phyloP scores from a whole-genome alignment of 1,140 invertebrate genomes.

The Drosophila micromelanica region DNA sequence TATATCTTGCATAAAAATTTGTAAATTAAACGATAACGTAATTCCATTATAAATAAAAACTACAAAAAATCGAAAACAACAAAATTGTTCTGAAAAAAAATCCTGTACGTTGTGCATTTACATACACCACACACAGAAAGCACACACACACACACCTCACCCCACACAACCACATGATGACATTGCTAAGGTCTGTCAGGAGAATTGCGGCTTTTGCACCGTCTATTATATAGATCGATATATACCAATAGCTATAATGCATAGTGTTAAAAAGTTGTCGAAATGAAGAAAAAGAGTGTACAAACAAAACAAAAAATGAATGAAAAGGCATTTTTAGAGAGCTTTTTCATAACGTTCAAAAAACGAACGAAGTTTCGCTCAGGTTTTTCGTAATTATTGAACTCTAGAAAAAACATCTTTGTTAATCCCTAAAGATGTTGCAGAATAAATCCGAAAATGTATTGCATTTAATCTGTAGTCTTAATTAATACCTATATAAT shows the following conservation, averaged over 20 bases:
- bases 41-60: conserved; percentile 80
- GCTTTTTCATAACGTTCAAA: conserved; percentile 33
- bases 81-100: neutral
- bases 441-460: conserved; percentile 45
- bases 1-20: conserved; percentile 61
- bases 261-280: conserved; percentile 46
- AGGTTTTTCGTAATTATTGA: conserved; percentile 75
- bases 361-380: conserved; percentile 76
- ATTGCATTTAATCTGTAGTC: conserved; percentile 77
- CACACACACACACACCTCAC: neutral
- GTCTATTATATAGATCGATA: conserved; percentile 30
- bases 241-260: conserved; percentile 35
- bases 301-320: conserved; percentile 41
- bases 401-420: conserved; percentile 46
- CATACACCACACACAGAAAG: neutral
- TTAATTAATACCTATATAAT: conserved; percentile 73
- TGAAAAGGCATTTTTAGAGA: conserved; percentile 26
- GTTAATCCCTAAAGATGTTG: conserved; percentile 49
- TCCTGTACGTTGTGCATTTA: conserved; percentile 1
- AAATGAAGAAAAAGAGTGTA: conserved; percentile 40
- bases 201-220: conserved; percentile 15
- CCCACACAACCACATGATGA: neutral
- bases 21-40: conserved; percentile 77
- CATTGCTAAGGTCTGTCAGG: conserved; percentile 3
- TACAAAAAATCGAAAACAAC: conserved; percentile 34